Conservation (phyloP, 2,797 vertebrate genomes). For the Netta rufina region DNA sequence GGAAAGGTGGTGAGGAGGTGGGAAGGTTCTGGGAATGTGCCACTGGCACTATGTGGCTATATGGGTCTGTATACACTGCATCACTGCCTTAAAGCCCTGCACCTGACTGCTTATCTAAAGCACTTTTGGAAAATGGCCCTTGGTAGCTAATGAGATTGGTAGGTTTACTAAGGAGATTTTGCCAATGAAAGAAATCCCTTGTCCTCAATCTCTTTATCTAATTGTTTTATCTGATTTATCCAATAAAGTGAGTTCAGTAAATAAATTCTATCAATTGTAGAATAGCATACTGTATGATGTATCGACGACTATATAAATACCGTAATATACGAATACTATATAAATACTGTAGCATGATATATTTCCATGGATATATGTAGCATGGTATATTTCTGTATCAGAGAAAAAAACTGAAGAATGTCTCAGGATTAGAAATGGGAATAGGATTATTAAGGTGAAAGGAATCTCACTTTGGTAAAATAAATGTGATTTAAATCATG, state of each 20-base stretch:
- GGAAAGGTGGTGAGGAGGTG: background rate
- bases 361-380: background rate
- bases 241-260: background rate
- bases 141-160: background rate
- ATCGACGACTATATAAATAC: background rate
- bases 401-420: conserved; percentile 19
- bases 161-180: conserved; percentile 20
- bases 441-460: background rate
- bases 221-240: background rate
- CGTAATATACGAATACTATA: background rate
- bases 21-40: background rate
- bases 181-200: background rate
- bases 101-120: background rate
- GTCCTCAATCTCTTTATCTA: background rate
- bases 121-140: background rate
- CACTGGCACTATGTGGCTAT: background rate
- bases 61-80: background rate
- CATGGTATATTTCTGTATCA: background rate
- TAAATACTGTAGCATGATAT: background rate
- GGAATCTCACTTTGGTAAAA: background rate
- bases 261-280: conserved; percentile 23
- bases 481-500: background rate
- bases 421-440: background rate
- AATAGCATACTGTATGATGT: background rate
- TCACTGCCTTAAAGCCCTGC: background rate